Evolutionary conservation across 2,113 vertebrate species (phyloP).

Genomic region (Globicephala melas): DNA sequence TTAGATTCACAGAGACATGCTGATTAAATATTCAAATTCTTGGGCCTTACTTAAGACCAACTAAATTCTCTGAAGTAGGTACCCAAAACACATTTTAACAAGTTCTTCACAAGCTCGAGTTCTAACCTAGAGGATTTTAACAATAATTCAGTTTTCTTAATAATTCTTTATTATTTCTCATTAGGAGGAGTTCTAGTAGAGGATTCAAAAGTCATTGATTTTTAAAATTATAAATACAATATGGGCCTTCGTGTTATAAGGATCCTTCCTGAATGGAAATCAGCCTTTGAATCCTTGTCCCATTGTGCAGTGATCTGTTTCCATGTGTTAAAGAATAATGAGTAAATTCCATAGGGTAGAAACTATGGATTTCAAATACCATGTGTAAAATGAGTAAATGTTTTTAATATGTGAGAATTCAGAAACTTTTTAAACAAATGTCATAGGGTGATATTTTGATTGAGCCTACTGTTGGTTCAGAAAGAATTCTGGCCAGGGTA

Average conservation of each 20-base stretch:
- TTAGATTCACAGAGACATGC: background rate
- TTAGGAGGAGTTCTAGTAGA: background rate
- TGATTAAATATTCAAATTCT: background rate
- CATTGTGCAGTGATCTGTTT: background rate
- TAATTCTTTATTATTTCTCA: background rate
- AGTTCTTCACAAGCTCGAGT: background rate
- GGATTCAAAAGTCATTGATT: background rate
- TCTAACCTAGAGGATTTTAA: background rate
- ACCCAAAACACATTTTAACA: background rate
- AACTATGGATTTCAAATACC: background rate
- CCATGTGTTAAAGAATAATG: background rate
- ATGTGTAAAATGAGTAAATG: background rate
- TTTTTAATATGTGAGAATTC: background rate
- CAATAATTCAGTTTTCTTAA: background rate
- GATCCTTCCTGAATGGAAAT: background rate
- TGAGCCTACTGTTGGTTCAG: background rate
- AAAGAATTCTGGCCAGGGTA: background rate
- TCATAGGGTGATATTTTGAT: background rate
- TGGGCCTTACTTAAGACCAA: background rate
- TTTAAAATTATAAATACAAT: background rate
- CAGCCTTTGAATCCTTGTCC: background rate
- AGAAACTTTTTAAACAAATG: background rate
- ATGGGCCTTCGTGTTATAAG: background rate
- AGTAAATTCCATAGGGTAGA: background rate
- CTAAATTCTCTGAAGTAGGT: background rate